phyloP scores from a whole-genome alignment of 2,113 vertebrate species.

The Eolophus roseicapilla region DNA sequence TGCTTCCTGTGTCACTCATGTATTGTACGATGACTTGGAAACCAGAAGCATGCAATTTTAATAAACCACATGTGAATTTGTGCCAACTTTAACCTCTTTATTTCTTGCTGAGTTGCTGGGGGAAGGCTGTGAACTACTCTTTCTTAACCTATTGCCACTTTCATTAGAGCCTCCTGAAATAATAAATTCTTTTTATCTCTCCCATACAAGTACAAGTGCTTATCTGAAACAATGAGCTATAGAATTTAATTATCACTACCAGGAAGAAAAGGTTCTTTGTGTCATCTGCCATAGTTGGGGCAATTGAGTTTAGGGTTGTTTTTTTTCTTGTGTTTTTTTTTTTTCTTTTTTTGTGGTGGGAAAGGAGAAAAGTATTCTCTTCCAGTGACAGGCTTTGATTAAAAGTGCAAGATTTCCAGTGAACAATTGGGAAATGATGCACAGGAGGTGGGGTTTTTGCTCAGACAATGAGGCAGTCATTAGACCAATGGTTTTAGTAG shows the following conservation, averaged over 20 bases:
- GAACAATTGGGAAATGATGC: neutral
- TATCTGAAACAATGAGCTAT: constrained; percentile 12
- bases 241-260: constrained; percentile 17
- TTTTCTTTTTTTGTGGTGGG: neutral
- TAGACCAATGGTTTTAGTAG: neutral
- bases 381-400: neutral
- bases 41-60: neutral
- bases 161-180: neutral
- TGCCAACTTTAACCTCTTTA: neutral
- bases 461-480: neutral
- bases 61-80: neutral
- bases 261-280: neutral
- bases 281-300: neutral
- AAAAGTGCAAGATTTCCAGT: neutral
- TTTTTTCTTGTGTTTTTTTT: neutral
- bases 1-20: neutral
- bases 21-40: neutral
- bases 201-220: neutral
- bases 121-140: neutral
- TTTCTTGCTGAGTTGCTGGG: neutral
- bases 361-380: neutral
- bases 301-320: neutral
- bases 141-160: neutral
- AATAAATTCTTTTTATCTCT: neutral
- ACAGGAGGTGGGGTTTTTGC: neutral